Evolutionary conservation across 2,888 invertebrate genomes (phyloP), one percentile per base, ranked within the genome.

Genomic region (Drosophila yooni): DNA sequence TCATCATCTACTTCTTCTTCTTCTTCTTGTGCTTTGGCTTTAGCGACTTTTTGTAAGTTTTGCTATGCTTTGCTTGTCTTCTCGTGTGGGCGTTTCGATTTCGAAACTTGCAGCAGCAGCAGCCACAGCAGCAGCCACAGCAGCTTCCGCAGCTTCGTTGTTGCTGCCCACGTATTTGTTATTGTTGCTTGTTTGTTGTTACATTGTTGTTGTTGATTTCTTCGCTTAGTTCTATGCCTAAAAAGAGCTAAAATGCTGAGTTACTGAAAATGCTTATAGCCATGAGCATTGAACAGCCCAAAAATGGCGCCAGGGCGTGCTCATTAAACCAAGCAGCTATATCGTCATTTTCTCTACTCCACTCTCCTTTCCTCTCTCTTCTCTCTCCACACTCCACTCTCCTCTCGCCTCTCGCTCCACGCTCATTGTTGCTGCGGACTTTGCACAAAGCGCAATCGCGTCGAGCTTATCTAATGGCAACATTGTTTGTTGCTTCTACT

Each of bases 261-360:
- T 60, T 60, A 56, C 62, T 70, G 58, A 69, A 83, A 87, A 70
- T 71, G 58, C 69, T 65, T 63, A 51, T 43, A 53, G 79, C 61
- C 59, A 70, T 66, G 57, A 13, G 57, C 52, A 64, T 70, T 73
- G 52, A 63, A 70, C 59, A 62, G 70, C 46, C 54, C 85, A 90
- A 85, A 85, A 85, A 90, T 90, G 90, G 90, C 90, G 85, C 90
- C 90, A 85, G 90, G 85, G 86, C 90, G 85, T 85, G 88, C 85
- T 89, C 86, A 85, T 85, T 85, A 88, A 79, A 69, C 40, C 46
- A 46, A 56, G 69, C 82, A 66, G 74, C 59, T 53, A 51, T 36
- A 38, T 6, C 43, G 43, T 43, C 43, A 53, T 53, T 52, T 31
- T 52, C 31, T 52, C 21, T 1, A 34, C 34, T 25, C 36, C 21